Evolutionary conservation across 2,113 vertebrate species (phyloP).

Genomic region (Columba livia): DNA sequence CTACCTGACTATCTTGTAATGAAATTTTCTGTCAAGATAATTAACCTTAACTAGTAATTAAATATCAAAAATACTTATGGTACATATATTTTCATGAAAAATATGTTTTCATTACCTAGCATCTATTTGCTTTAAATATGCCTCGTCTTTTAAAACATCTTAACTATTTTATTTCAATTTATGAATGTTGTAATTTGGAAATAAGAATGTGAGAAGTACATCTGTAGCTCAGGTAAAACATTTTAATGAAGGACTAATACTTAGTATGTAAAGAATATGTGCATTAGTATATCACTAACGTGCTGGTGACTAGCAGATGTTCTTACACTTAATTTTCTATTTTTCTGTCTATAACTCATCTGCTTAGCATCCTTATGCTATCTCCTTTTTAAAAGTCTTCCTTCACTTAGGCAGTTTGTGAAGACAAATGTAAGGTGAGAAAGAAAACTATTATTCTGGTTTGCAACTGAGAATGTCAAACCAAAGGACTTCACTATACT

Average conservation of each 20-base stretch:
- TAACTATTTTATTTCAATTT: background rate
- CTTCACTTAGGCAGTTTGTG: background rate
- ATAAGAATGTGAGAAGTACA: background rate
- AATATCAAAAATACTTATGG: background rate
- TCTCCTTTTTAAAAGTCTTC: background rate
- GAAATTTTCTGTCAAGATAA: background rate
- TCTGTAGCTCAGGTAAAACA: background rate
- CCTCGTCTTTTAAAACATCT: background rate
- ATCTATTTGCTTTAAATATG: background rate
- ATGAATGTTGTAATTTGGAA: background rate
- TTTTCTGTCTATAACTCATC: background rate
- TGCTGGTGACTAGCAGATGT: background rate
- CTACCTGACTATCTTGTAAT: background rate
- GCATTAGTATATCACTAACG: background rate
- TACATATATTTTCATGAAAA: background rate
- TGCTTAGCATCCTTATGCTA: background rate
- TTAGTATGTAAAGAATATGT: background rate
- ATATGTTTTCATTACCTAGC: background rate
- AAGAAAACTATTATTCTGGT: background rate
- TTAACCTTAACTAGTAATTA: background rate
- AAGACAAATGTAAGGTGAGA: background rate
- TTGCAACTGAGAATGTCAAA: background rate
- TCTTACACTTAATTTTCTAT: background rate
- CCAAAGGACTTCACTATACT: background rate
- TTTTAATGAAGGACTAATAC: background rate